Conservation (phyloP, 1,140 invertebrate species). For the Lepidurus packardi region DNA sequence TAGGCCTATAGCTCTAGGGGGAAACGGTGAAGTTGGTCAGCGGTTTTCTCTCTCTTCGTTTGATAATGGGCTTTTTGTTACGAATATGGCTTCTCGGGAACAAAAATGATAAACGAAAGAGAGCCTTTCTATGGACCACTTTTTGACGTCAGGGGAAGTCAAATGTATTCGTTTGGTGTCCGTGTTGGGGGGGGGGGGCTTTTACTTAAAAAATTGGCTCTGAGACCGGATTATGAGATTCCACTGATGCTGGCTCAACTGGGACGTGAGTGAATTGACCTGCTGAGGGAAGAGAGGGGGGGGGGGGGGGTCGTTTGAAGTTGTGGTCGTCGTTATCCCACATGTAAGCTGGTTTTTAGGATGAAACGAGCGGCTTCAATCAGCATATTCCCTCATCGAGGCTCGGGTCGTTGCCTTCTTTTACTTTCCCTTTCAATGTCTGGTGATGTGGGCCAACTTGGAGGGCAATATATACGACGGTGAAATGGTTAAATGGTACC, state of each 20-base stretch:
- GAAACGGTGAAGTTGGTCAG: background rate
- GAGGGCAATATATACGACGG: background rate
- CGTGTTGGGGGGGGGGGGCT: background rate
- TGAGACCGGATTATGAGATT: background rate
- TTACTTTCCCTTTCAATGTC: slow-evolving; percentile 7
- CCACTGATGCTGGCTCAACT: too few relatives aligned
- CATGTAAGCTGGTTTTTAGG: background rate
- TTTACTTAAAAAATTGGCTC: background rate
- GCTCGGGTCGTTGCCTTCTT: slow-evolving; percentile 11
- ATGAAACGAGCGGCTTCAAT: background rate
- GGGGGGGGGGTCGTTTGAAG: background rate
- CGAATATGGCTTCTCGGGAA: too few relatives aligned
- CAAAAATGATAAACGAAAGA: too few relatives aligned
- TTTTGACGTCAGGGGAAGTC: too few relatives aligned
- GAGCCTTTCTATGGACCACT: too few relatives aligned
- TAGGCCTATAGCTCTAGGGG: slow-evolving; percentile 2
- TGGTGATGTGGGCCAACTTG: background rate
- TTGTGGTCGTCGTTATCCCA: too few relatives aligned
- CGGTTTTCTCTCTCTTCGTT: background rate
- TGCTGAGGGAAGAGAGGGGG: background rate
- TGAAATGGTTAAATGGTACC: background rate
- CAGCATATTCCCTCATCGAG: background rate
- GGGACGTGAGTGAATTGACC: background rate
- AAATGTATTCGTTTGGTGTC: too few relatives aligned
- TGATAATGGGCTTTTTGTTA: background rate